Conservation (phyloP, 1,140 invertebrate species). For the Sycophila sp. region DNA sequence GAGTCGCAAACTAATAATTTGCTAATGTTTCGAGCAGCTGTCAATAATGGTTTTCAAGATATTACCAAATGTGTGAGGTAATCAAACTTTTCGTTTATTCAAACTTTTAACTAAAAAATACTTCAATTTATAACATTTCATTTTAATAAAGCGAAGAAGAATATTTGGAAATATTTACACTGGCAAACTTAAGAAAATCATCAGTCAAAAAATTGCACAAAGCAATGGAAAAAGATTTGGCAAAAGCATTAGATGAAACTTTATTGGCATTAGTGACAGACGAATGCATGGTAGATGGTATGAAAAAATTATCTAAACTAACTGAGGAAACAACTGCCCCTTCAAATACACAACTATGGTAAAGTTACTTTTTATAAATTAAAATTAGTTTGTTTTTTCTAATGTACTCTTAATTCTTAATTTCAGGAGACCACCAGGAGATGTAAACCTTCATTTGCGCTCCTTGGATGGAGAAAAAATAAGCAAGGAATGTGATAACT, state of each 20-base stretch:
- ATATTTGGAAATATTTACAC: constrained; percentile 45
- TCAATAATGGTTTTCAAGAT: constrained; percentile 43
- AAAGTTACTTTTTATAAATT: constrained; percentile 4
- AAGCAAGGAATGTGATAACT: constrained; percentile 39
- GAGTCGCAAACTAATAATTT: constrained; percentile 40
- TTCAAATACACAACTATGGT: constrained; percentile 45
- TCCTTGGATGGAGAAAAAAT: constrained; percentile 49
- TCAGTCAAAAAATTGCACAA: constrained; percentile 43
- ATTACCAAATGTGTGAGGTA: constrained; percentile 54
- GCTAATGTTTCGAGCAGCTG: constrained; percentile 42
- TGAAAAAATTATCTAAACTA: constrained; percentile 44
- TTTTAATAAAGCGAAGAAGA: constrained; percentile 42
- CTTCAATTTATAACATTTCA: not conserved
- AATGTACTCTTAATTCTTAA: constrained; percentile 8
- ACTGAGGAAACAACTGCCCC: constrained; percentile 31
- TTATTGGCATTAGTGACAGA: constrained; percentile 45
- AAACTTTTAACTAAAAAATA: not conserved
- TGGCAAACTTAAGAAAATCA: constrained; percentile 42
- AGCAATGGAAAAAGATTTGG: constrained; percentile 44
- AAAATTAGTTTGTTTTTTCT: constrained; percentile 1
- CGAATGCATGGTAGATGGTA: constrained; percentile 39
- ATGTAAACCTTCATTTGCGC: constrained; percentile 50
- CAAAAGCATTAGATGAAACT: constrained; percentile 41
- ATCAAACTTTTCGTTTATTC: constrained; percentile 34
- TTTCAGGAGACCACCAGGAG: constrained; percentile 56